These are phyloP conservation scores for Takifugu rubripes DNA, from an alignment of 2,797 vertebrate species.

Conservation along the genomic window DNA sequence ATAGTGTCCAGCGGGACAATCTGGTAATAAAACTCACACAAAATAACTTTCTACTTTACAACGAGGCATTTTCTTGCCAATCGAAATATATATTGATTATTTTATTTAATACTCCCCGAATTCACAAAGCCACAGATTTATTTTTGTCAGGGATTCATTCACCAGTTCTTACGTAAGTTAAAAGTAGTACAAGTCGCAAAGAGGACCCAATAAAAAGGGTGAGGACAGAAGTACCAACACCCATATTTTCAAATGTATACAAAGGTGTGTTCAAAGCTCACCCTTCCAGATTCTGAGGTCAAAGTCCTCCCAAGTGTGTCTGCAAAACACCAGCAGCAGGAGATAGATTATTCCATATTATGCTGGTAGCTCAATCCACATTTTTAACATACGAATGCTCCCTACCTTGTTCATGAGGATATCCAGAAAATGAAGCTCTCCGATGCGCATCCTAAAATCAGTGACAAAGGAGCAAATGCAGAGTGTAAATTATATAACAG, in stretches of 20 bases:
- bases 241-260: not conserved
- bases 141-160: too few species aligned
- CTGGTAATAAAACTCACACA: too few species aligned
- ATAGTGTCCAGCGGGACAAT: too few species aligned
- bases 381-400: constrained; percentile 1
- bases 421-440: constrained; percentile 46
- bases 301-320: constrained; percentile 47
- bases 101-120: too few species aligned
- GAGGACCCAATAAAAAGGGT: not conserved
- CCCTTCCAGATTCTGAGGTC: constrained; percentile 47
- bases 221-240: not conserved
- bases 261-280: constrained; percentile 35
- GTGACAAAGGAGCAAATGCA: constrained; percentile 2
- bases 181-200: too few species aligned
- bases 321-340: constrained; percentile 23
- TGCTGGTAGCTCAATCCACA: too few species aligned
- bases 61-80: too few species aligned
- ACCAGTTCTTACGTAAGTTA: too few species aligned
- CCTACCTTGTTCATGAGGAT: constrained; percentile 61
- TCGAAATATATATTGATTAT: too few species aligned
- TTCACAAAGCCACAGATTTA: too few species aligned
- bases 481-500: not conserved
- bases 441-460: constrained; percentile 63
- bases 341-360: not conserved
- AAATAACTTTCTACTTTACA: too few species aligned